phyloP scores from a whole-genome alignment of 2,888 invertebrate species.

The Sphaerophoria rueppellii region DNA sequence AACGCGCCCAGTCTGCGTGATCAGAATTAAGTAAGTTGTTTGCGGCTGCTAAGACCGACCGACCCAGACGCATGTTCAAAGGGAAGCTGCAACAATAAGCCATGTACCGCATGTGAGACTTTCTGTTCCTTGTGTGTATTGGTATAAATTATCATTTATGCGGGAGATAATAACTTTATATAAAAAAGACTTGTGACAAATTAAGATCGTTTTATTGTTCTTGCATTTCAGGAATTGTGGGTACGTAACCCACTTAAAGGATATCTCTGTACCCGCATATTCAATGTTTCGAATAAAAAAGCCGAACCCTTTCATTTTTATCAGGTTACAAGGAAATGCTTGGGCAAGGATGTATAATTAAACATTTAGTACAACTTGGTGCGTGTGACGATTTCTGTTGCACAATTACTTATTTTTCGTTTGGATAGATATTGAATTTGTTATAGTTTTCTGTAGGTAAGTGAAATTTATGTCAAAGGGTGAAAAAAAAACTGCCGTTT shows the following conservation, averaged over 20 bases:
- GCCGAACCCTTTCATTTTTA: slow-evolving; percentile 58
- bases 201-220: slow-evolving; percentile 71
- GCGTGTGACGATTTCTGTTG: slow-evolving; percentile 35
- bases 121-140: slow-evolving; percentile 16
- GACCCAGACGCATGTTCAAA: slow-evolving; percentile 62
- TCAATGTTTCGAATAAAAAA: background rate
- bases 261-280: slow-evolving; percentile 46
- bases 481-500: too few species aligned
- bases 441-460: too few species aligned
- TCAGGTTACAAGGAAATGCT: slow-evolving; percentile 67
- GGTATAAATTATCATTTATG: slow-evolving; percentile 13
- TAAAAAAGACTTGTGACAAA: slow-evolving; percentile 64
- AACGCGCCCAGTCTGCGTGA: slow-evolving; percentile 73
- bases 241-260: background rate
- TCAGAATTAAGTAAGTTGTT: slow-evolving; percentile 64
- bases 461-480: too few species aligned
- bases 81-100: slow-evolving; percentile 65
- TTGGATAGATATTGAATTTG: too few species aligned
- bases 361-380: background rate
- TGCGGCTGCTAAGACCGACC: background rate
- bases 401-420: background rate
- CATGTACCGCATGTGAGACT: slow-evolving; percentile 60
- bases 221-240: slow-evolving; percentile 2
- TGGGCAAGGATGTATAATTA: slow-evolving; percentile 8
- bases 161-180: slow-evolving; percentile 73